Evolutionary conservation across 2,888 invertebrate species (phyloP).

Genomic region (Tetramorium bicarinatum): DNA sequence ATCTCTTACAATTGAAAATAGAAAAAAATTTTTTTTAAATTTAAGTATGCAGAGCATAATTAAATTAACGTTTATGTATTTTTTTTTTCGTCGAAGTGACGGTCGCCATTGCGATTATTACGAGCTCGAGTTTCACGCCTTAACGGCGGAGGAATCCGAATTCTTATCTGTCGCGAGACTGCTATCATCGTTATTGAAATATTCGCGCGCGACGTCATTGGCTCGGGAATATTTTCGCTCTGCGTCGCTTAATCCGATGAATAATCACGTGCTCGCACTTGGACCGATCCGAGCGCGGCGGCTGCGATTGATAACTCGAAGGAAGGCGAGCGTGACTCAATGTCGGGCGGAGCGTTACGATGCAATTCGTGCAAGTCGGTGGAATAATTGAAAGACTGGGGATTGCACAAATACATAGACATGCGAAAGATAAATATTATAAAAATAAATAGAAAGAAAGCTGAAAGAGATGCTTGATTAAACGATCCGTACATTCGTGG

Average conservation of each 20-base stretch:
- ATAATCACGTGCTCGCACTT: conserved; percentile 43
- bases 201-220: conserved; percentile 53
- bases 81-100: conserved; percentile 1
- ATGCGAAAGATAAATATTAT: neutral
- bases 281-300: conserved; percentile 17
- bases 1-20: neutral
- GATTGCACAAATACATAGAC: neutral
- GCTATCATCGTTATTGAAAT: conserved; percentile 63
- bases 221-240: conserved; percentile 56
- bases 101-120: conserved; percentile 54
- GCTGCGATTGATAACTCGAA: conserved; percentile 44
- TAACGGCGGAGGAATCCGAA: conserved; percentile 51
- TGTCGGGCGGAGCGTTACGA: neutral
- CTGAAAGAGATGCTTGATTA: neutral
- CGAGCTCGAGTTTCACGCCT: conserved; percentile 57
- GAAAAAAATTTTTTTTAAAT: neutral
- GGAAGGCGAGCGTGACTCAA: neutral
- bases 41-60: neutral
- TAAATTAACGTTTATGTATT: neutral
- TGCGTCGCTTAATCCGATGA: conserved; percentile 36
- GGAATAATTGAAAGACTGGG: conserved; percentile 6
- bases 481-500: neutral
- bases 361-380: neutral
- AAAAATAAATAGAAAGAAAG: neutral
- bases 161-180: conserved; percentile 70